Evolutionary conservation across 1,140 invertebrate genomes (phyloP).

Genomic region (Heterodera schachtii): DNA sequence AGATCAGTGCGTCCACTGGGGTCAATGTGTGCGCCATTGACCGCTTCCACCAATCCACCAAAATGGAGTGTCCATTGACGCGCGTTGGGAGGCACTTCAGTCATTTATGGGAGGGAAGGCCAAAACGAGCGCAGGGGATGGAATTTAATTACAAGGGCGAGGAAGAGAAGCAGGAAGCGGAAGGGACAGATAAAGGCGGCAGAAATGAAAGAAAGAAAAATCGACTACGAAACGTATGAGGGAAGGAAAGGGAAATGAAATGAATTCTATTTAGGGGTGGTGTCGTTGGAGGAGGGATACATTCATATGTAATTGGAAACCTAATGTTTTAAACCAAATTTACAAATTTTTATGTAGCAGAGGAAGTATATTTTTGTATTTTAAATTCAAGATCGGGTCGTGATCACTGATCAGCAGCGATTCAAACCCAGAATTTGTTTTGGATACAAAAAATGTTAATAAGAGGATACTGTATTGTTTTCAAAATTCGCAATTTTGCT

Average conservation of each 20-base stretch:
- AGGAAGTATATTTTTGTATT: too few species aligned
- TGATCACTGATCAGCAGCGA: too few species aligned
- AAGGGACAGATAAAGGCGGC: background rate
- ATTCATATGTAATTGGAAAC: background rate
- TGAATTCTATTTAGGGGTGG: background rate
- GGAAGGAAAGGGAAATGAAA: background rate
- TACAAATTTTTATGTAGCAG: too few species aligned
- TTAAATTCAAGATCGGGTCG: too few species aligned
- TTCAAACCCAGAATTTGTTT: too few species aligned
- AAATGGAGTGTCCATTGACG: constrained; percentile 12
- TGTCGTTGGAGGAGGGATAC: background rate
- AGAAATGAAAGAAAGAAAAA: background rate
- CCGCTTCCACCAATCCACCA: constrained; percentile 47
- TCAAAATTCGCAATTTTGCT: too few species aligned
- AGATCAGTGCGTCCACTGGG: constrained; percentile 56
- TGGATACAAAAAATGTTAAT: too few species aligned
- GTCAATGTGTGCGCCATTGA: constrained; percentile 49
- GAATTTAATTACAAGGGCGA: constrained; percentile 3
- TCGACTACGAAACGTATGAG: background rate
- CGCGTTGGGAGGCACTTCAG: background rate
- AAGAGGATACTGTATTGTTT: too few species aligned
- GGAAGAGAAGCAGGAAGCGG: background rate
- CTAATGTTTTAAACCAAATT: background rate
- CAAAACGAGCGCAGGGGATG: background rate
- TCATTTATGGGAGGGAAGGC: background rate